These are phyloP conservation scores for Crossocerus cetratus DNA, from an alignment of 2,888 invertebrate species.

Conservation along the genomic window DNA sequence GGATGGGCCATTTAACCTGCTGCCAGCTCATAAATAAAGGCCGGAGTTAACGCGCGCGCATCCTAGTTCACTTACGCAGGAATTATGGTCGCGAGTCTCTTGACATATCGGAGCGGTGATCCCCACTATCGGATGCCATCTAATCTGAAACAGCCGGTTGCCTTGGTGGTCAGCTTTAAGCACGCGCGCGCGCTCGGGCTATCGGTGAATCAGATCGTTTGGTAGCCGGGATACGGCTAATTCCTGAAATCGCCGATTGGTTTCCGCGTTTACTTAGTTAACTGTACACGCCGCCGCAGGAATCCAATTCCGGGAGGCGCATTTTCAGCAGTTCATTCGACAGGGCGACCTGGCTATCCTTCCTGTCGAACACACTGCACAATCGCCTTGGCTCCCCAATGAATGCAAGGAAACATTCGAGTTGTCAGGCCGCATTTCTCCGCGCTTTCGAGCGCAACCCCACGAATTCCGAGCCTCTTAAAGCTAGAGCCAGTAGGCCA, in stretches of 20 bases:
- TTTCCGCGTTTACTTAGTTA: slow-evolving; percentile 10
- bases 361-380: too few relatives aligned
- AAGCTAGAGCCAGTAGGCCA: too few relatives aligned
- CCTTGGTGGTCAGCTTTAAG: slow-evolving; percentile 3
- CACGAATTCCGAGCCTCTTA: too few relatives aligned
- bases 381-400: too few relatives aligned
- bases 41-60: not conserved
- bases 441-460: too few relatives aligned
- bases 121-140: slow-evolving; percentile 11
- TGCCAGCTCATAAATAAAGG: not conserved
- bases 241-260: slow-evolving; percentile 24
- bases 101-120: not conserved
- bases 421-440: too few relatives aligned
- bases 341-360: not conserved
- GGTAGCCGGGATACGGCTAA: slow-evolving; percentile 17
- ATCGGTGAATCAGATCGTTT: slow-evolving; percentile 26
- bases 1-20: not conserved
- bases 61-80: not conserved
- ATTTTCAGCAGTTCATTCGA: not conserved
- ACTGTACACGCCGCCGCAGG: slow-evolving; percentile 1
- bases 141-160: slow-evolving; percentile 22
- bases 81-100: not conserved
- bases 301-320: not conserved
- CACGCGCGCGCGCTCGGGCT: slow-evolving; percentile 4
- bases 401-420: too few relatives aligned